Conservation (phyloP, 2,113 vertebrate genomes). For the Gallinago undulata region DNA sequence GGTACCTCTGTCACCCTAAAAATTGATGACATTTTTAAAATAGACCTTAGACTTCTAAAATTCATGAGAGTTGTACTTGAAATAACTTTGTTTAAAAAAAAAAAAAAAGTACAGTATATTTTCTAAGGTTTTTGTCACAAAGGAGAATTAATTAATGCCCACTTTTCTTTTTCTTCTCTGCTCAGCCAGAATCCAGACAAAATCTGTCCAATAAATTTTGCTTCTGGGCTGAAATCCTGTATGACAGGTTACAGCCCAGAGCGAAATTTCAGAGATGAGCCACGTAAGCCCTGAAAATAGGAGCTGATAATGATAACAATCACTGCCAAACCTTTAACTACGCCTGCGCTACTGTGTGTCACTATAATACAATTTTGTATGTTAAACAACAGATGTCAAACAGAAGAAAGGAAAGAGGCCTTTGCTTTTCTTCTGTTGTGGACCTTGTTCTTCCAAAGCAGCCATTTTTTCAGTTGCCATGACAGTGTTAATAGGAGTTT, state of each 20-base stretch:
- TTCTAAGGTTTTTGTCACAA: background rate
- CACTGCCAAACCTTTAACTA: background rate
- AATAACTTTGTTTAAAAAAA: background rate
- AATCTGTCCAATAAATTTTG: background rate
- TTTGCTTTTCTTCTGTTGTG: constrained; percentile 81
- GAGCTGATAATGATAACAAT: constrained; percentile 28
- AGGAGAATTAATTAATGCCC: background rate
- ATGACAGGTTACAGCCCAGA: background rate
- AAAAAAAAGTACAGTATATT: background rate
- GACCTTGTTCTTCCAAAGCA: constrained; percentile 81
- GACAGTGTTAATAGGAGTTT: constrained; percentile 87
- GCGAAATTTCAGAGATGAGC: constrained; percentile 24
- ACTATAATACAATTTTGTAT: constrained; percentile 85
- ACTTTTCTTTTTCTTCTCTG: background rate
- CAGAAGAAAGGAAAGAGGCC: constrained; percentile 79
- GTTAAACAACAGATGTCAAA: constrained; percentile 93
- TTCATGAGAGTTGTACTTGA: background rate
- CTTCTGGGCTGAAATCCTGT: constrained; percentile 29
- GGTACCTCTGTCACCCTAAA: background rate
- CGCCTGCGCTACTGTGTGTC: constrained; percentile 17
- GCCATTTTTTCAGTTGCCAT: constrained; percentile 92
- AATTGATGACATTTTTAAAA: background rate
- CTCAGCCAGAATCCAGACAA: background rate
- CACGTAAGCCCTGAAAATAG: background rate
- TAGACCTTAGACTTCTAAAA: background rate